Evolutionary conservation across 2,113 vertebrate species (phyloP), one percentile per base, ranked within the genome.

Genomic region (Xiphophorus hellerii): DNA sequence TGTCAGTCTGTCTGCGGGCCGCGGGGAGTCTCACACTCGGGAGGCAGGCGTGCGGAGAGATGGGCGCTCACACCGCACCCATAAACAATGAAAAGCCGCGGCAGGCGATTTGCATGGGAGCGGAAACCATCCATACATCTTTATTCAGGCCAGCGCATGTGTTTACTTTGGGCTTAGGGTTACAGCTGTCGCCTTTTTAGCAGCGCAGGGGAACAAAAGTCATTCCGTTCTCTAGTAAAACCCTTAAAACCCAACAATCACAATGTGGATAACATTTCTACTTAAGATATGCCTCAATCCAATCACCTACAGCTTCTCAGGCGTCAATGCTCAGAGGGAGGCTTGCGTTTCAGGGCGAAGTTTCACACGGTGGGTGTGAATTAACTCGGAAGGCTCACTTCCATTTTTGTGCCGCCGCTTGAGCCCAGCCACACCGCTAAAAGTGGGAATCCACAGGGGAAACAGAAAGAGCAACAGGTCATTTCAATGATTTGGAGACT

Each of bases 81-180:
- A n/a, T 75, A 65, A 35, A 78, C 78, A 74, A 72, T 12, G 60
- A 73, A 58, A 77, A 84, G 77, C 79, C 83, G 30, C 39, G 73
- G 69, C 37, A 77, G 86, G 84, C 29, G 67, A 84, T 82, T 84
- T 0, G 76, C 81, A 71, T 31, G 84, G 13, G 82, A 88, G 87
- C 69, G 76, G 74, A 90, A 89, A 79, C 74, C 68, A 80, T 79
- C 88, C 80, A 67, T 77, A 74, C 79, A 83, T 87, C 74, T 71
- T 75, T 74, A 89, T 92, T 81, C 86, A 89, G 88, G 91, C 88
- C 88, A 90, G 79, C 69, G 66, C 77, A 63, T 82, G 78, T 80
- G 71, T 68, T 35, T 83, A 37, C 77, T 62, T 35, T 5, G 42
- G 5, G 68, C 33, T 44, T 11, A 66, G 42, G 20, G 66, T n/a